Conservation (phyloP, 1,140 invertebrate species). For the Ips typographus region DNA sequence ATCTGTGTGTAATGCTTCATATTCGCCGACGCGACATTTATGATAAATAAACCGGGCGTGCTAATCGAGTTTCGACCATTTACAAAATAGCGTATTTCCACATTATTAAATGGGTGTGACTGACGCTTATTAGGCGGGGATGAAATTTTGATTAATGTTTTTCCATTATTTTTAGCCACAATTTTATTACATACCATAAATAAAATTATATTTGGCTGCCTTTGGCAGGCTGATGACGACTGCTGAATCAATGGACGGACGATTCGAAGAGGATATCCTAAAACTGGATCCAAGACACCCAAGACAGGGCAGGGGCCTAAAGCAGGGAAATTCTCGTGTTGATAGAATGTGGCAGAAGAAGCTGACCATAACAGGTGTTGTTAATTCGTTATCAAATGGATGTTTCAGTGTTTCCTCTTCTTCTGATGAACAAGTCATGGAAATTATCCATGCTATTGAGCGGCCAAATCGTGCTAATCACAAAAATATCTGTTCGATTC, state of each 20-base stretch:
- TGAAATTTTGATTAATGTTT: conserved; percentile 16
- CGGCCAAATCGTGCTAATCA: no score
- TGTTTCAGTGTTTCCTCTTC: no score
- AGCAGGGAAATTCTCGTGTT: no score
- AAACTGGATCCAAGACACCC: neutral
- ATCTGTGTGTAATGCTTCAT: conserved; percentile 13
- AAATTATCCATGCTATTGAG: no score
- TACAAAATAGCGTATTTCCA: conserved; percentile 19
- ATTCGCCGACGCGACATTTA: conserved; percentile 13
- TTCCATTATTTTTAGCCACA: neutral
- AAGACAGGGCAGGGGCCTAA: neutral
- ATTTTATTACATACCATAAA: no score
- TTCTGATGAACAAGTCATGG: no score
- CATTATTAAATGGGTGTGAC: conserved; percentile 28
- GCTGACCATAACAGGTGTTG: no score
- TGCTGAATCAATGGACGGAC: neutral
- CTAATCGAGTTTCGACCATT: conserved; percentile 12
- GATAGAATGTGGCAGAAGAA: no score
- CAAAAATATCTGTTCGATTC: no score
- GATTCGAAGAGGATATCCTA: neutral
- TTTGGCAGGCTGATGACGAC: neutral
- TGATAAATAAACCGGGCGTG: conserved; percentile 26
- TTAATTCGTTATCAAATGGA: no score
- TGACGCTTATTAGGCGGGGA: conserved; percentile 14
- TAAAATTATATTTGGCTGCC: no score